These are phyloP conservation scores for Poecilia latipinna DNA, from an alignment of 2,113 vertebrate species.

Conservation along the genomic window DNA sequence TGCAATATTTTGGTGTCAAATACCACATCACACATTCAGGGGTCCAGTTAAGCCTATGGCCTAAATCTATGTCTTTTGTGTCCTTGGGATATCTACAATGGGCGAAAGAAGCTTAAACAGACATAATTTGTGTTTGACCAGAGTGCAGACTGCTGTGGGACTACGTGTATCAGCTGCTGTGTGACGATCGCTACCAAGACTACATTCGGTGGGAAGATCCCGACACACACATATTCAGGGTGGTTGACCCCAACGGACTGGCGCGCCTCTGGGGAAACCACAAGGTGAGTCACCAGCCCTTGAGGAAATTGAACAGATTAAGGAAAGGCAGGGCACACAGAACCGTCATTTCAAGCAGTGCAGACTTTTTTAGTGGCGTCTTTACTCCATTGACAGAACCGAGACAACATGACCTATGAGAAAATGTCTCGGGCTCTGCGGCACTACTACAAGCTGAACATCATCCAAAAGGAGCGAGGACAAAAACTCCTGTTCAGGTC, in stretches of 20 bases:
- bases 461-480: slow-evolving; percentile 90
- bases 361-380: not conserved
- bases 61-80: no score
- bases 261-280: slow-evolving; percentile 94
- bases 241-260: slow-evolving; percentile 88
- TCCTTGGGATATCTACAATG: not conserved
- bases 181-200: slow-evolving; percentile 84
- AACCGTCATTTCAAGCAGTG: not conserved
- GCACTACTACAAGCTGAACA: slow-evolving; percentile 96
- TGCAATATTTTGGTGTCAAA: not conserved
- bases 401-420: slow-evolving; percentile 93
- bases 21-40: not conserved
- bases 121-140: slow-evolving; percentile 50
- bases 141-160: slow-evolving; percentile 92
- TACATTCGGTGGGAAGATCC: slow-evolving; percentile 90
- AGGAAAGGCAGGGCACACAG: not conserved
- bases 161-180: slow-evolving; percentile 89
- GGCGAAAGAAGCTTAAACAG: not conserved
- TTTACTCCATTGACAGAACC: slow-evolving; percentile 78
- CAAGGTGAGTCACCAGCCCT: slow-evolving; percentile 81
- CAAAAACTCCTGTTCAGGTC: slow-evolving; percentile 93
- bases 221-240: slow-evolving; percentile 83
- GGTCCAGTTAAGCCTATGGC: not conserved
- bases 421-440: slow-evolving; percentile 92
- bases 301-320: not conserved